A percentile compares a stretch with the other conserved stretches of the same genome.
These are phyloP conservation scores for Spilosoma lubricipeda DNA, from an alignment of 2,888 invertebrate species.

Conservation along the genomic window DNA sequence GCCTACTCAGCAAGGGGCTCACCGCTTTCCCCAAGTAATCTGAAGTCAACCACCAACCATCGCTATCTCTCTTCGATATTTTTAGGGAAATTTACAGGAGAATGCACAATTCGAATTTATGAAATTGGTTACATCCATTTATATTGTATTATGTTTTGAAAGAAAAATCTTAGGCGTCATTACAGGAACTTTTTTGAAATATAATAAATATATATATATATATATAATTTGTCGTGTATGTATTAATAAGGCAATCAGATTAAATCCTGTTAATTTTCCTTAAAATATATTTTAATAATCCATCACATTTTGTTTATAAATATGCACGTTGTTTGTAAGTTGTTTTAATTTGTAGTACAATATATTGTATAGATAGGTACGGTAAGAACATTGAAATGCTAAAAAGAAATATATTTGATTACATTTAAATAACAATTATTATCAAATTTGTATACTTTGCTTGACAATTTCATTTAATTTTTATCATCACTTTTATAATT, in stretches of 20 bases:
- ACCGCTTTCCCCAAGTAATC: conserved; percentile 76
- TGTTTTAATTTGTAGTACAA: conserved; percentile 51
- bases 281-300: conserved; percentile 39
- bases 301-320: conserved; percentile 53
- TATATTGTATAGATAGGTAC: conserved; percentile 52
- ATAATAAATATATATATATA: no score
- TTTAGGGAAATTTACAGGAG: conserved; percentile 55
- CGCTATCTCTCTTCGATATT: conserved; percentile 38
- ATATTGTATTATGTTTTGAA: not conserved
- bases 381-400: conserved; percentile 36
- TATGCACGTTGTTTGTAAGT: conserved; percentile 55
- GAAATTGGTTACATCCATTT: not conserved
- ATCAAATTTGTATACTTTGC: conserved; percentile 20
- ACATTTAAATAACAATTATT: conserved; percentile 14
- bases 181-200: not conserved
- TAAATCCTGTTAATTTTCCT: conserved; percentile 45
- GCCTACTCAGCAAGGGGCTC: conserved; percentile 84
- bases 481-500: not conserved
- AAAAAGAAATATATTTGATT: conserved; percentile 29
- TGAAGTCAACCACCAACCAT: conserved; percentile 25
- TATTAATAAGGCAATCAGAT: not conserved
- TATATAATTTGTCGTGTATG: not conserved
- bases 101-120: not conserved
- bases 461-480: conserved; percentile 31
- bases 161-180: not conserved